Conservation (phyloP, 2,888 invertebrate species). For the Sphaerophoria rueppellii region DNA sequence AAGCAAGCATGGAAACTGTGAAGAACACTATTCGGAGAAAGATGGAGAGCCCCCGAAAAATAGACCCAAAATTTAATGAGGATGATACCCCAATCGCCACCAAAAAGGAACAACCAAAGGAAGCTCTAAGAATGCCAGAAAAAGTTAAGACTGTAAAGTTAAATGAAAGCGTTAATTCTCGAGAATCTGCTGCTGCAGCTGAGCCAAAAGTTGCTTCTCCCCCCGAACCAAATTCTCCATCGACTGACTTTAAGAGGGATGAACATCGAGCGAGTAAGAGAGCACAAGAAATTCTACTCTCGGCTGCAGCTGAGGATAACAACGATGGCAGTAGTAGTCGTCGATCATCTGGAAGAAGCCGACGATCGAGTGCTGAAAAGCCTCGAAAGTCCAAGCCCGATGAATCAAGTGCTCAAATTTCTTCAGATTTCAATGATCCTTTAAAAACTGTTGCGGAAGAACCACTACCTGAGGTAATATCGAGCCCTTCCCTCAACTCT, state of each 20-base stretch:
- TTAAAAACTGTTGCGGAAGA: constrained; percentile 54
- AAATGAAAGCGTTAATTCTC: constrained; percentile 31
- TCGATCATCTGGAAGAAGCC: constrained; percentile 70
- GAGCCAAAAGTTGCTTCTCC: constrained; percentile 73
- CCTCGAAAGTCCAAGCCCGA: constrained; percentile 30
- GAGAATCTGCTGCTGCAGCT: too few relatives aligned
- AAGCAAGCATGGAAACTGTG: too few relatives aligned
- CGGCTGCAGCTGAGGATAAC: constrained; percentile 41
- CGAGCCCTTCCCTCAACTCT: not conserved
- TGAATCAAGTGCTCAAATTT: constrained; percentile 29
- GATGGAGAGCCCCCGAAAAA: too few relatives aligned
- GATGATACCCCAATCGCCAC: too few relatives aligned
- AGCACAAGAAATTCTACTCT: constrained; percentile 42
- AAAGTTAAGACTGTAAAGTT: constrained; percentile 41
- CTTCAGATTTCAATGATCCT: constrained; percentile 50
- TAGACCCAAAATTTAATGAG: too few relatives aligned
- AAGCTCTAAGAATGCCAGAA: too few relatives aligned
- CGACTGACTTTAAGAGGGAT: constrained; percentile 70
- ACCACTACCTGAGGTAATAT: not conserved
- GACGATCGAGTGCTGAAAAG: constrained; percentile 73
- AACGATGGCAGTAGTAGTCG: constrained; percentile 29
- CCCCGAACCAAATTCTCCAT: constrained; percentile 70
- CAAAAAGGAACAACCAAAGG: too few relatives aligned
- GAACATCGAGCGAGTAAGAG: constrained; percentile 42
- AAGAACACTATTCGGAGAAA: too few relatives aligned